Conservation (phyloP, 1,140 invertebrate species). For the Cylas formicarius region DNA sequence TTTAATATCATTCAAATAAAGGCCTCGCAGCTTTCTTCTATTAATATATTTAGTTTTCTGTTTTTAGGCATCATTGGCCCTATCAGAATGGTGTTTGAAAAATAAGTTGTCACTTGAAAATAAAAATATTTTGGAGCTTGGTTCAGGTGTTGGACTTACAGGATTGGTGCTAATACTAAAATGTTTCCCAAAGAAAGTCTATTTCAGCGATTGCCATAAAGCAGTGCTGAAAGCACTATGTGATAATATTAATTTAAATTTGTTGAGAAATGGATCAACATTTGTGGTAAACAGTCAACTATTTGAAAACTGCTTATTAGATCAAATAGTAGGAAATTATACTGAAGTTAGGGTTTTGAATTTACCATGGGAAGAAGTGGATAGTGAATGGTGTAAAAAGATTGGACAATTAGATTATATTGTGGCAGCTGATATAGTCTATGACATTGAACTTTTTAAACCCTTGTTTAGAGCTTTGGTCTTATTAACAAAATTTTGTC, state of each 20-base stretch:
- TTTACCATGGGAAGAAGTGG: conserved; percentile 47
- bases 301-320: conserved; percentile 1
- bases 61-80: conserved; percentile 42
- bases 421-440: conserved; percentile 50
- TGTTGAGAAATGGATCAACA: background rate
- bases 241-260: conserved; percentile 45
- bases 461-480: conserved; percentile 41
- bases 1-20: background rate
- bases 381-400: conserved; percentile 27
- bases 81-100: conserved; percentile 48
- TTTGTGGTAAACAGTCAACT: too few species aligned
- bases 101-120: conserved; percentile 39
- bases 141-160: conserved; percentile 50
- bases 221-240: conserved; percentile 44
- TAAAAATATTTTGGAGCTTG: conserved; percentile 50
- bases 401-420: conserved; percentile 42
- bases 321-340: conserved; percentile 2
- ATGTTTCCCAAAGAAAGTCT: conserved; percentile 45
- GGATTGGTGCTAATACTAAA: conserved; percentile 44
- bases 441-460: conserved; percentile 44
- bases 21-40: background rate
- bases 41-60: background rate
- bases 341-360: conserved; percentile 38
- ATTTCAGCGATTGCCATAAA: conserved; percentile 50
- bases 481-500: conserved; percentile 31